Conservation (phyloP, 1,140 invertebrate species). For the Drosophila novamexicana region DNA sequence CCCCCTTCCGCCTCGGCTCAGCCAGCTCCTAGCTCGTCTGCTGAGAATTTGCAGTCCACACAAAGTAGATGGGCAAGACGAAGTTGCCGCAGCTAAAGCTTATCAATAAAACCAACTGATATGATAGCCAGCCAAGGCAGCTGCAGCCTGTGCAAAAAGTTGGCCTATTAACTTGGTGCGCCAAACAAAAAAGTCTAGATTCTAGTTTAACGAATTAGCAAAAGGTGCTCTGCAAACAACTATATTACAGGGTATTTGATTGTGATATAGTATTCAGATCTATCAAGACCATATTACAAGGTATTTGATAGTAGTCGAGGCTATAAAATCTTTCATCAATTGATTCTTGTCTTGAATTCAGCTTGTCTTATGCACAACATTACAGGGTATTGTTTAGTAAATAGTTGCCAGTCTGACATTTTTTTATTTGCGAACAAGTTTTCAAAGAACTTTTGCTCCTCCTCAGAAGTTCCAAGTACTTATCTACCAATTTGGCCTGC, state of each 20-base stretch:
- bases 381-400: constrained; percentile 6
- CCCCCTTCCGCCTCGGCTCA: no score
- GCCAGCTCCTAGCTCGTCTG: not conserved
- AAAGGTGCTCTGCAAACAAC: not conserved
- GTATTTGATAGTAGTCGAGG: no score
- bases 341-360: no score
- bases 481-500: constrained; percentile 36
- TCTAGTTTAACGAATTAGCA: not conserved
- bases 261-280: no score
- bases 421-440: constrained; percentile 14
- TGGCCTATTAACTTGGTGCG: not conserved
- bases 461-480: constrained; percentile 22
- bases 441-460: constrained; percentile 17
- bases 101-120: constrained; percentile 16
- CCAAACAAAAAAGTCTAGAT: not conserved
- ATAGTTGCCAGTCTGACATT: not conserved
- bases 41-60: constrained; percentile 1
- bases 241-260: not conserved
- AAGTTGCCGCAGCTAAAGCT: constrained; percentile 3
- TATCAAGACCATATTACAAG: no score
- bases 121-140: not conserved
- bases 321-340: no score
- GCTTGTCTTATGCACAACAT: not conserved
- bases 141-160: not conserved
- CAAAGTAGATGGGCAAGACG: constrained; percentile 1